Conservation (phyloP, 2,113 vertebrate genomes). For the Arizona elegans region DNA sequence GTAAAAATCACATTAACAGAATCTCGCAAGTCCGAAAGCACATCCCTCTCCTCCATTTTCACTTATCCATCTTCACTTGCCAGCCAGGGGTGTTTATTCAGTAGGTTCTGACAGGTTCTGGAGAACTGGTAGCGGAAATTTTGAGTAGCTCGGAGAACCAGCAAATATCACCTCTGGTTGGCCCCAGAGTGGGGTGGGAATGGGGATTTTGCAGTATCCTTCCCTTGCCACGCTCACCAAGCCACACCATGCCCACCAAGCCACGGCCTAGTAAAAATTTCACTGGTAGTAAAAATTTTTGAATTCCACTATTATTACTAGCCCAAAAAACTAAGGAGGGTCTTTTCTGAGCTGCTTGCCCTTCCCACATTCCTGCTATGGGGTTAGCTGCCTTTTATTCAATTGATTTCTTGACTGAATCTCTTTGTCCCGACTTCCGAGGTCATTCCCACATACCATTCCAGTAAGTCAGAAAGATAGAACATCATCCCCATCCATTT, state of each 20-base stretch:
- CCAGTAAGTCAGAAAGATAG: not conserved
- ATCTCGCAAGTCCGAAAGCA: not conserved
- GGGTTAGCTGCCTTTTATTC: not conserved
- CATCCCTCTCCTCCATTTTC: not conserved
- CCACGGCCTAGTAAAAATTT: too few relatives aligned
- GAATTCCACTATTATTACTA: not conserved
- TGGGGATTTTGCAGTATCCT: too few relatives aligned
- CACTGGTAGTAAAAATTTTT: too few relatives aligned
- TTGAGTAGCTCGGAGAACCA: too few relatives aligned
- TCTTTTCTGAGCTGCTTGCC: not conserved
- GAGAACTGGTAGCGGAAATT: too few relatives aligned
- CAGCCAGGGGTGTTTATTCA: not conserved
- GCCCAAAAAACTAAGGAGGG: not conserved
- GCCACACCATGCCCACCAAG: too few relatives aligned
- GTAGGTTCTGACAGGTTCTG: too few relatives aligned
- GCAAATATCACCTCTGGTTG: too few relatives aligned
- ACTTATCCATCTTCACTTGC: not conserved
- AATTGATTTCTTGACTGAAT: not conserved
- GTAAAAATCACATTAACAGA: not conserved
- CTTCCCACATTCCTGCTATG: not conserved
- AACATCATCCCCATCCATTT: not conserved
- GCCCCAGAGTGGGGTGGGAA: too few relatives aligned
- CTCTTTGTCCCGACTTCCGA: not conserved
- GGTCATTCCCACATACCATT: not conserved
- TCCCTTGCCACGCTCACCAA: too few relatives aligned